A percentile compares a stretch with the other conserved stretches of the same genome.
phyloP scores from a whole-genome alignment of 2,888 invertebrate genomes.

The Andricus quercusramuli region DNA sequence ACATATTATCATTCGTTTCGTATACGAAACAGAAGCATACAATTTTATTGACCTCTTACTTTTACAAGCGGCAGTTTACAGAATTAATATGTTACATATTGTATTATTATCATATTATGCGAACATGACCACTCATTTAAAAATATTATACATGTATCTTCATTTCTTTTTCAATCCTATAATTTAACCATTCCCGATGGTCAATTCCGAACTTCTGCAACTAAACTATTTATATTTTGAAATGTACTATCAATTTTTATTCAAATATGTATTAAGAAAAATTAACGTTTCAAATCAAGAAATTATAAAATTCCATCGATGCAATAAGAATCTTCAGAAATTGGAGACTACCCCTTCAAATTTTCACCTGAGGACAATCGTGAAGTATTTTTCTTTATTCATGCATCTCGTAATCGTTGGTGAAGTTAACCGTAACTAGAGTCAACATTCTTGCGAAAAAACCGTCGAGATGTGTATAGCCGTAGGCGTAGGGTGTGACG shows the following conservation, averaged over 20 bases:
- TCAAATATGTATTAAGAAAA: too few species aligned
- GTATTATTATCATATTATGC: slow-evolving; percentile 45
- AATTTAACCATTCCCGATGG: not conserved
- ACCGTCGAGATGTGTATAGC: not conserved
- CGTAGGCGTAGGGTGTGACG: not conserved
- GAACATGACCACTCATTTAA: slow-evolving; percentile 39
- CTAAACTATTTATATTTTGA: not conserved
- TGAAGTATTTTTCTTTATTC: not conserved
- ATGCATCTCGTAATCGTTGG: not conserved
- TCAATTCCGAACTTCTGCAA: not conserved
- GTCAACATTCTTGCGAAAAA: not conserved
- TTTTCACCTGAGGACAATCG: not conserved
- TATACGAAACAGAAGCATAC: slow-evolving; percentile 53
- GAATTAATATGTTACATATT: slow-evolving; percentile 52
- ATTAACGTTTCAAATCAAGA: too few species aligned
- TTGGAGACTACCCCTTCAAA: not conserved
- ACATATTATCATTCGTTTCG: slow-evolving; percentile 49
- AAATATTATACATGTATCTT: not conserved
- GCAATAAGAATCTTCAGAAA: too few species aligned
- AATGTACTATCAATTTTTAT: too few species aligned
- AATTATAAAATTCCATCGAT: too few species aligned
- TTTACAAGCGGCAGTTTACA: slow-evolving; percentile 53
- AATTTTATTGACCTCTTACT: slow-evolving; percentile 61
- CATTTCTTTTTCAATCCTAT: not conserved
- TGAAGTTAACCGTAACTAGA: not conserved